These are phyloP conservation scores for Lasioglossum malachurum DNA, from an alignment of 2,888 invertebrate species.

Conservation along the genomic window DNA sequence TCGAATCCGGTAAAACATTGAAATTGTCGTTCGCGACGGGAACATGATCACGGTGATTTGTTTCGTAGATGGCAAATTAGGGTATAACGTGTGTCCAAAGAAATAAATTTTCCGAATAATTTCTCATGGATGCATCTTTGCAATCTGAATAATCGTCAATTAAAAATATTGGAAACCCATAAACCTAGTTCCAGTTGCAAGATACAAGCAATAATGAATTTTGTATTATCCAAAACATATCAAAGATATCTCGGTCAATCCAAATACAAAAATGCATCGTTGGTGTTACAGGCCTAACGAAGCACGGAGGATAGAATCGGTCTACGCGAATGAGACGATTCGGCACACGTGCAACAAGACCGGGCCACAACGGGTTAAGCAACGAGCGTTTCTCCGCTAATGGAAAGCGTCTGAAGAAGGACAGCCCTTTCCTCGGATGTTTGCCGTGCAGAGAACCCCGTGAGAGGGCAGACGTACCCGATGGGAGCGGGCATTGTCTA, in stretches of 20 bases:
- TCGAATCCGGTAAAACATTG: background rate
- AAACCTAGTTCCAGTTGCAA: background rate
- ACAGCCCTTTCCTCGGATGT: constrained; percentile 1
- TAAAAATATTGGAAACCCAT: too few relatives aligned
- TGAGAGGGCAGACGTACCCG: constrained; percentile 40
- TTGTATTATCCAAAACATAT: background rate
- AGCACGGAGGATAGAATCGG: background rate
- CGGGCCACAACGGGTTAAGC: background rate
- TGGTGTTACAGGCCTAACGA: background rate
- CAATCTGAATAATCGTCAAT: too few relatives aligned
- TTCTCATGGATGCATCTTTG: too few relatives aligned
- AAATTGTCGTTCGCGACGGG: background rate
- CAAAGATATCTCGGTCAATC: background rate
- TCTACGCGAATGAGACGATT: background rate
- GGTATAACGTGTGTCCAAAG: too few relatives aligned
- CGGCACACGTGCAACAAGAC: background rate
- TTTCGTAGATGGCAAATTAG: too few relatives aligned
- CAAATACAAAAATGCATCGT: background rate
- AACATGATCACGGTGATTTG: background rate
- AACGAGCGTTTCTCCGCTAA: background rate
- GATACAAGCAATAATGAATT: background rate
- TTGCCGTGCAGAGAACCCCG: background rate
- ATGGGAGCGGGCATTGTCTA: constrained; percentile 53
- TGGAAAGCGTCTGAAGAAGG: constrained; percentile 14
- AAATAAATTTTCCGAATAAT: too few relatives aligned